phyloP scores from a whole-genome alignment of 2,888 invertebrate genomes.

The Eupithecia exiguata region DNA sequence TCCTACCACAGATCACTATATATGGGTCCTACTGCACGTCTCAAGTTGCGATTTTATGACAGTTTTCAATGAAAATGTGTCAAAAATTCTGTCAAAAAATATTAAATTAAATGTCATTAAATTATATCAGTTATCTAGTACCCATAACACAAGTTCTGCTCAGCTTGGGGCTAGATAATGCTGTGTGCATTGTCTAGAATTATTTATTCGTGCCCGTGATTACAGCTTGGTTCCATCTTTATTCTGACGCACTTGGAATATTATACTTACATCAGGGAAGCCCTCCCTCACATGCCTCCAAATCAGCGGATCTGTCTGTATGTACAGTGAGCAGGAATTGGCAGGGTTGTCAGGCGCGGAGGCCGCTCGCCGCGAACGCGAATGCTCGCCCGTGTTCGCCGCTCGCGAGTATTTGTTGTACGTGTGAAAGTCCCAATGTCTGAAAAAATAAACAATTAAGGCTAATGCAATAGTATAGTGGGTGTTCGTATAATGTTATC shows the following conservation, averaged over 20 bases:
- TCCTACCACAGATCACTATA: too few species aligned
- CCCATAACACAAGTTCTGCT: too few species aligned
- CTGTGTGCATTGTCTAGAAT: too few species aligned
- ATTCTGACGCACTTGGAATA: neutral
- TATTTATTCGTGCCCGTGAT: too few species aligned
- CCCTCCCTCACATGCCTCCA: constrained; percentile 96
- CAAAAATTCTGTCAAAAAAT: too few species aligned
- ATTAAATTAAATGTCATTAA: too few species aligned
- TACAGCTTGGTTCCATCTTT: neutral
- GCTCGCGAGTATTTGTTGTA: constrained; percentile 91
- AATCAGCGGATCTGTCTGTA: constrained; percentile 99
- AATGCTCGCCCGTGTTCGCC: constrained; percentile 86
- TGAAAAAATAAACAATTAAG: constrained; percentile 38
- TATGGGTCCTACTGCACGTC: too few species aligned
- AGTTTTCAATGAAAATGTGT: too few species aligned
- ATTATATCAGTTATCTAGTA: too few species aligned
- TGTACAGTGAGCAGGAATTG: constrained; percentile 97
- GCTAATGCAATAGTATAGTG: neutral
- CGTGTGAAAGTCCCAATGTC: constrained; percentile 74
- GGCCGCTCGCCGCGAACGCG: constrained; percentile 77
- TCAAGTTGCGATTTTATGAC: too few species aligned
- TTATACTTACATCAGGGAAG: constrained; percentile 88
- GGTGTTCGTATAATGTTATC: too few species aligned
- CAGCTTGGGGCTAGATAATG: too few species aligned
- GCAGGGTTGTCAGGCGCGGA: constrained; percentile 85